Evolutionary conservation across 2,113 vertebrate species (phyloP).

Genomic region (Leucosticte australis): DNA sequence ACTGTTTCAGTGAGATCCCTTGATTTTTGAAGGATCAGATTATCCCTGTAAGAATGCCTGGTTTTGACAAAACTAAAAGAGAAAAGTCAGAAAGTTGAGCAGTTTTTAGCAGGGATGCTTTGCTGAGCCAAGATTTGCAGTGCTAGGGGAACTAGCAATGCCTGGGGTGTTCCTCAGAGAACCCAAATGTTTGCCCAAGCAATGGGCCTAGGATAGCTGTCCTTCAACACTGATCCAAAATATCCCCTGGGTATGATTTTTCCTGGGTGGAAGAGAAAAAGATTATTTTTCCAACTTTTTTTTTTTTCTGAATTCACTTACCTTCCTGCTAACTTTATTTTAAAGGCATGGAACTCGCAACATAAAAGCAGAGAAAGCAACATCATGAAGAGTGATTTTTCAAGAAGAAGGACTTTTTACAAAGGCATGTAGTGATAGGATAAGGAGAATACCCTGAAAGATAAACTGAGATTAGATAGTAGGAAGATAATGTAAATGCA

Average conservation of each 20-base stretch:
- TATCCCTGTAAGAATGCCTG: background rate
- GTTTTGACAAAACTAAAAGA: background rate
- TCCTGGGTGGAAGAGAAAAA: background rate
- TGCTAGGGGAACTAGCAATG: background rate
- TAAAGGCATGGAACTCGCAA: background rate
- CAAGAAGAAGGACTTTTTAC: background rate
- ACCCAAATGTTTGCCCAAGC: background rate
- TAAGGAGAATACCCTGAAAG: background rate
- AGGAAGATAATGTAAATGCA: background rate
- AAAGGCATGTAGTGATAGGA: background rate
- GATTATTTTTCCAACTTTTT: background rate
- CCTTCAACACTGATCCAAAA: background rate
- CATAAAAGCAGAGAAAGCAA: background rate
- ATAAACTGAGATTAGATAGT: background rate
- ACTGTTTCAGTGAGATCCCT: background rate
- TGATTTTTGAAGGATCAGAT: slow-evolving; percentile 16
- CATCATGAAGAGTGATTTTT: background rate
- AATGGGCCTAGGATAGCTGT: background rate
- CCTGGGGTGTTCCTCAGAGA: background rate
- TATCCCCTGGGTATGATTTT: background rate
- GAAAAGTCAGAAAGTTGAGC: background rate
- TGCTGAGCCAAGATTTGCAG: background rate
- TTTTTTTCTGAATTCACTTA: background rate
- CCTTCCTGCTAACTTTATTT: background rate
- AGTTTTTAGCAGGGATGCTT: background rate